These are phyloP conservation scores for Hemistola chrysoprasaria DNA, from an alignment of 2,888 invertebrate species.

Conservation along the genomic window DNA sequence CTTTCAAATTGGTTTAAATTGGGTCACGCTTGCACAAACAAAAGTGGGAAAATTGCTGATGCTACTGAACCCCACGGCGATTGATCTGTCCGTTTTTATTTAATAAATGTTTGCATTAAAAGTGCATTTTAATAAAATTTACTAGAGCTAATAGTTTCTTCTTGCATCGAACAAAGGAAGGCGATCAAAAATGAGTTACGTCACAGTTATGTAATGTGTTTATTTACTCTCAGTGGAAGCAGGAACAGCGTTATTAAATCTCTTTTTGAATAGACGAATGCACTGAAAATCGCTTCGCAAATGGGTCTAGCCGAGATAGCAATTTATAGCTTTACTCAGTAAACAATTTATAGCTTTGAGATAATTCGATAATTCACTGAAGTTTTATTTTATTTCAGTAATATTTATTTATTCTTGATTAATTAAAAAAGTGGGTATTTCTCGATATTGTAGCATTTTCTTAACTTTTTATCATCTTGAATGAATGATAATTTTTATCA, in stretches of 20 bases:
- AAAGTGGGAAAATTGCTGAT: slow-evolving; percentile 60
- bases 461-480: neutral
- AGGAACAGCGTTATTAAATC: slow-evolving; percentile 20
- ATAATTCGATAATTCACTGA: too few relatives aligned
- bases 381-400: too few relatives aligned
- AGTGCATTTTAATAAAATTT: slow-evolving; percentile 3
- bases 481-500: neutral
- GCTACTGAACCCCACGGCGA: slow-evolving; percentile 44
- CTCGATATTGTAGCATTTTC: slow-evolving; percentile 2
- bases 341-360: too few relatives aligned
- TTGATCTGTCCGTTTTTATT: slow-evolving; percentile 52
- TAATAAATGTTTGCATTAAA: slow-evolving; percentile 39
- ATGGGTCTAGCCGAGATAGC: too few relatives aligned
- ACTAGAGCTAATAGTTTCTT: neutral
- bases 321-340: too few relatives aligned
- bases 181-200: slow-evolving; percentile 6
- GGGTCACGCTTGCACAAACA: slow-evolving; percentile 73
- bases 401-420: too few relatives aligned
- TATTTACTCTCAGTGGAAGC: slow-evolving; percentile 17
- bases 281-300: slow-evolving; percentile 6
- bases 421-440: slow-evolving; percentile 10
- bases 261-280: slow-evolving; percentile 21
- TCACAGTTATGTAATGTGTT: slow-evolving; percentile 6
- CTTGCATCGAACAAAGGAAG: slow-evolving; percentile 23
- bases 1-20: slow-evolving; percentile 73